Conservation (phyloP, 2,888 invertebrate species). For the Aricia artaxerxes region DNA sequence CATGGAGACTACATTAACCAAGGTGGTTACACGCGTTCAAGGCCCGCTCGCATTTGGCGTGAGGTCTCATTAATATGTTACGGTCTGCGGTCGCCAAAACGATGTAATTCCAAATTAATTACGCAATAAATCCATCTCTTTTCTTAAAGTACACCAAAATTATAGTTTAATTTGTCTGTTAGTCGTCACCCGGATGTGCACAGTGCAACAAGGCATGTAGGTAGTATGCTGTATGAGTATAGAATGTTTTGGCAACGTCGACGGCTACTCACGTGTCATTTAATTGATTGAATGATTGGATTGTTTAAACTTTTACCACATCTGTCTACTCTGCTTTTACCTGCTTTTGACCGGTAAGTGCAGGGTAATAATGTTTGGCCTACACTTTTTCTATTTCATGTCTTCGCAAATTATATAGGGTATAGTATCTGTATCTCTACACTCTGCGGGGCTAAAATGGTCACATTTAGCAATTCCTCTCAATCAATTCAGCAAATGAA, state of each 20-base stretch:
- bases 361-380: no score
- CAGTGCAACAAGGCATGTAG: background rate
- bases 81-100: background rate
- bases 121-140: background rate
- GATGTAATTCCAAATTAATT: conserved; percentile 5
- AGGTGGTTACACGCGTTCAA: conserved; percentile 19
- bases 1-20: background rate
- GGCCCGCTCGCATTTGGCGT: background rate
- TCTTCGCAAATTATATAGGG: no score
- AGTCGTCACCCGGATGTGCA: background rate
- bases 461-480: no score
- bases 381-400: no score
- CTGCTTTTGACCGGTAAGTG: background rate
- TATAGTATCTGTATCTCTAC: no score
- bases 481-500: no score
- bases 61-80: conserved; percentile 10
- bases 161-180: background rate
- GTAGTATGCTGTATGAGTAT: background rate
- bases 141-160: background rate
- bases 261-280: background rate
- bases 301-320: conserved; percentile 10
- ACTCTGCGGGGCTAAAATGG: no score
- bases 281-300: conserved; percentile 2
- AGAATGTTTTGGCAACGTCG: background rate
- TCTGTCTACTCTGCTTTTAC: background rate